Conservation (phyloP, 1,140 invertebrate species). For the Condylostylus longicornis region DNA sequence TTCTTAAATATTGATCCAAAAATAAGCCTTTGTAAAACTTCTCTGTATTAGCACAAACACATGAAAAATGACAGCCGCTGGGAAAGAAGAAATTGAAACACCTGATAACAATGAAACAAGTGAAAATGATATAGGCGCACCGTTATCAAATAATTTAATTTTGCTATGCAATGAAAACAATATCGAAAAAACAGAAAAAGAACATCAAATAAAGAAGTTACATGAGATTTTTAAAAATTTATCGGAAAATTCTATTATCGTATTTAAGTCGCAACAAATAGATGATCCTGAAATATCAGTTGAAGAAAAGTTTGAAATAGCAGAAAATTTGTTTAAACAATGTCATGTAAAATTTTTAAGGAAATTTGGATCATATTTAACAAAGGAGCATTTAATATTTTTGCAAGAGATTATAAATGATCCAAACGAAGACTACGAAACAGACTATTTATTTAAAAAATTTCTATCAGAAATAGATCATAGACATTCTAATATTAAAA, state of each 20-base stretch:
- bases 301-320: slow-evolving; percentile 54
- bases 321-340: slow-evolving; percentile 44
- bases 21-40: too few species aligned
- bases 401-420: slow-evolving; percentile 36
- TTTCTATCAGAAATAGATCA: slow-evolving; percentile 28
- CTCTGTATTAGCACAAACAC: too few species aligned
- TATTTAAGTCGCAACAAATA: slow-evolving; percentile 64
- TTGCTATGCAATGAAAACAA: neutral
- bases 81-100: neutral
- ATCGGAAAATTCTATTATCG: slow-evolving; percentile 29
- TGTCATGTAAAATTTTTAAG: slow-evolving; percentile 53
- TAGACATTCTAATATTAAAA: slow-evolving; percentile 48
- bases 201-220: slow-evolving; percentile 9
- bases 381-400: slow-evolving; percentile 46
- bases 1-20: too few species aligned
- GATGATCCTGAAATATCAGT: slow-evolving; percentile 53
- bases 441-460: too few species aligned
- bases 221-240: slow-evolving; percentile 19
- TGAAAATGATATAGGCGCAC: neutral
- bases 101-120: neutral
- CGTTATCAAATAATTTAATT: neutral
- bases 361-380: slow-evolving; percentile 60
- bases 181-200: neutral
- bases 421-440: slow-evolving; percentile 3
- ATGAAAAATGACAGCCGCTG: slow-evolving; percentile 20